Evolutionary conservation across 2,888 invertebrate species (phyloP).

Genomic region (Nomada goodeniana): DNA sequence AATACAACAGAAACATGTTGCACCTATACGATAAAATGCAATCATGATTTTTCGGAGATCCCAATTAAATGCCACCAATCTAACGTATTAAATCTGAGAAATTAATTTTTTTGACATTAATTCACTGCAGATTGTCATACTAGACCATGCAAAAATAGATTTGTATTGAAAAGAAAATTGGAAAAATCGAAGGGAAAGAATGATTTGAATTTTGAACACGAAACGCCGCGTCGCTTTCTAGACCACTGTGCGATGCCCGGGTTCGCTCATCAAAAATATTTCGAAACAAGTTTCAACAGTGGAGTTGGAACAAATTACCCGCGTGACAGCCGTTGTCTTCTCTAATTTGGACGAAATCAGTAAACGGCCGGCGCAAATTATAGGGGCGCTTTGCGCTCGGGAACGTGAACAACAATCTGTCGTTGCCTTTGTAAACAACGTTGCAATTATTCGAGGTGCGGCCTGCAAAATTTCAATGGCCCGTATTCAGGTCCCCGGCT

Average conservation of each 20-base stretch:
- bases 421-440: conserved; percentile 27
- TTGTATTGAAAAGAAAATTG: too few species aligned
- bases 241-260: background rate
- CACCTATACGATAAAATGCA: too few species aligned
- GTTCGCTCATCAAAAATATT: background rate
- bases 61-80: too few species aligned
- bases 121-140: too few species aligned
- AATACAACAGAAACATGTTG: too few species aligned
- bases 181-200: too few species aligned
- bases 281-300: conserved; percentile 3
- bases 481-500: conserved; percentile 1
- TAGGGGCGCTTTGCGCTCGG: conserved; percentile 13
- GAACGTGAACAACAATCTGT: background rate
- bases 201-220: too few species aligned
- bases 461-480: conserved; percentile 42
- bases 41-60: too few species aligned
- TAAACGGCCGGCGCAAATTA: conserved; percentile 38
- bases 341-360: conserved; percentile 39
- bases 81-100: too few species aligned
- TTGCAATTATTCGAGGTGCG: conserved; percentile 43
- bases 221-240: too few species aligned
- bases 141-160: too few species aligned
- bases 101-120: too few species aligned
- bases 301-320: conserved; percentile 33
- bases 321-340: conserved; percentile 12